Percentiles rank a stretch among this genome's conserved stretches.
Conservation (phyloP, 2,888 invertebrate species). For the Steinernema hermaphroditum region DNA sequence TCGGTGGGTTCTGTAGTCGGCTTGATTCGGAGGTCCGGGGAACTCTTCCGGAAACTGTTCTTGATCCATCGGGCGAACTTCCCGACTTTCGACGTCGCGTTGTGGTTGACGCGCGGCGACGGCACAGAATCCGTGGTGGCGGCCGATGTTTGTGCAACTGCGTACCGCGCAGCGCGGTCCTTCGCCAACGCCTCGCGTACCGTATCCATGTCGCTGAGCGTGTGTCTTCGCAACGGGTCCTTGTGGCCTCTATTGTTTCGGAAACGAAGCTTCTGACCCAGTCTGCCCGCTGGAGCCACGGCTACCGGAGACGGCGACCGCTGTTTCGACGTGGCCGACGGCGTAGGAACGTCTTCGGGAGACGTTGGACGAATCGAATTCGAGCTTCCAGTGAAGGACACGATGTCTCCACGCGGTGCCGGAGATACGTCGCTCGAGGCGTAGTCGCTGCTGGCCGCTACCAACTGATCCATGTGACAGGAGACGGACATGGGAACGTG, state of each 20-base stretch:
- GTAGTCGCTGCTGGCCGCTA: slow-evolving; percentile 47
- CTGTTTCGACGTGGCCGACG: slow-evolving; percentile 27
- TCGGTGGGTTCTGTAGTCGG: slow-evolving; percentile 6
- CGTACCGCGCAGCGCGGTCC: background rate
- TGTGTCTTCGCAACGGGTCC: slow-evolving; percentile 53
- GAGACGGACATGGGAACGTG: slow-evolving; percentile 6
- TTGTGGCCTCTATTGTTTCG: slow-evolving; percentile 42
- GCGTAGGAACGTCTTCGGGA: slow-evolving; percentile 6
- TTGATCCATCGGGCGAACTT: slow-evolving; percentile 26
- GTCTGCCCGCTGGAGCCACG: slow-evolving; percentile 37
- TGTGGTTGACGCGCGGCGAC: background rate
- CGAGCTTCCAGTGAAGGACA: background rate
- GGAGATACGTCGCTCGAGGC: slow-evolving; percentile 44
- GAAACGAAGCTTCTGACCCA: slow-evolving; percentile 56
- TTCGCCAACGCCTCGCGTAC: slow-evolving; percentile 24
- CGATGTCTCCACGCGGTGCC: slow-evolving; percentile 25
- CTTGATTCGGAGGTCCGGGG: slow-evolving; percentile 16
- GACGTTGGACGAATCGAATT: background rate
- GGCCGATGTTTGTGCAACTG: background rate
- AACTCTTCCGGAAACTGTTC: slow-evolving; percentile 29
- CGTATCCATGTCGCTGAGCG: slow-evolving; percentile 54
- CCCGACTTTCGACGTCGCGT: slow-evolving; percentile 12
- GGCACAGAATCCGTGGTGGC: background rate
- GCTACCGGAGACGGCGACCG: slow-evolving; percentile 5
- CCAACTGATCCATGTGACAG: slow-evolving; percentile 31